Evolutionary conservation across 2,888 invertebrate genomes (phyloP).

Genomic region (Lithophane socia): DNA sequence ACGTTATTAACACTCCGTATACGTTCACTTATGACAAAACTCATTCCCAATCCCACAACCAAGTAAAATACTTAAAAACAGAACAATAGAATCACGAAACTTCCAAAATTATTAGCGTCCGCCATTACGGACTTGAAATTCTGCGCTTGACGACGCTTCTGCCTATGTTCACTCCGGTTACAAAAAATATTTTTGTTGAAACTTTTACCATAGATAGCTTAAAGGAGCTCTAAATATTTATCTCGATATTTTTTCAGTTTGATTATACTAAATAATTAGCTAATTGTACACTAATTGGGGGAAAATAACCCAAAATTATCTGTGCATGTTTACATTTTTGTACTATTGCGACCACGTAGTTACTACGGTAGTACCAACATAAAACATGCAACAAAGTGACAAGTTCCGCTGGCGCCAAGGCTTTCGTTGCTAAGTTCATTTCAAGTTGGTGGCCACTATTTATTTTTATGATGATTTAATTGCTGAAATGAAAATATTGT

Average conservation of each 20-base stretch:
- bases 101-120: constrained; percentile 90
- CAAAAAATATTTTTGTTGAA: constrained; percentile 79
- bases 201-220: constrained; percentile 52
- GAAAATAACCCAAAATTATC: constrained; percentile 77
- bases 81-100: constrained; percentile 90
- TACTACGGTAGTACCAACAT: constrained; percentile 84
- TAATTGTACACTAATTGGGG: constrained; percentile 63
- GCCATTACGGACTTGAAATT: constrained; percentile 90
- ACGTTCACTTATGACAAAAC: constrained; percentile 82
- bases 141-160: constrained; percentile 89
- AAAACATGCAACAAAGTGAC: constrained; percentile 68
- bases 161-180: constrained; percentile 89
- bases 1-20: constrained; percentile 83
- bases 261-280: constrained; percentile 48
- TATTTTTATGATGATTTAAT: not conserved
- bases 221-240: constrained; percentile 46
- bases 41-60: constrained; percentile 82
- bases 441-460: constrained; percentile 28
- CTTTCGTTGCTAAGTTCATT: constrained; percentile 76
- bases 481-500: rapidly evolving
- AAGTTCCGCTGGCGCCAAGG: constrained; percentile 88
- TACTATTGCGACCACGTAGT: constrained; percentile 88
- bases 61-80: constrained; percentile 83
- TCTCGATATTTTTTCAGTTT: constrained; percentile 50
- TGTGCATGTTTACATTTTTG: constrained; percentile 89